Base-by-base conservation (phyloP, 2,888 invertebrate genomes). In the Dendrolimus houi region DNA sequence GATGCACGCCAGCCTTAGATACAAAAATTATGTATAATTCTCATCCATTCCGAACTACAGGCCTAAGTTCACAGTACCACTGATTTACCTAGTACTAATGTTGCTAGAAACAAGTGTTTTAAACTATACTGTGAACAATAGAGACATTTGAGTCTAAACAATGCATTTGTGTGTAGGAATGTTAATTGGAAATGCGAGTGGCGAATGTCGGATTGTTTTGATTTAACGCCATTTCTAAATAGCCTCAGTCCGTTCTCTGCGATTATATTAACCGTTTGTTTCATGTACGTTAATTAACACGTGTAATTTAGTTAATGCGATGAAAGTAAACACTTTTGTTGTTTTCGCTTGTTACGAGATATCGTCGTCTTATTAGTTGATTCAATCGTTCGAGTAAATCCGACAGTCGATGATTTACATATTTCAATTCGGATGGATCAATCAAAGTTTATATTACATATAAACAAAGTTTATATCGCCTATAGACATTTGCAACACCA, bases 161-260 rank as follows among this genome's bases (percentile, higher is more conserved):
- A 77, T 79, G 81, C 83, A 80, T 79, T 29, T 29, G 80, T 75
- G 76, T 79, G 81, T 77, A 83, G 85, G 85, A 81, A 86, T 86
- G 83, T 85, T 87, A 87, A 89, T 86, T 85, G 81, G 88, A 81
- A 86, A 88, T 85, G 81, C 78, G 85, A 88, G 82, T 74, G 69
- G 73, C 67, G 69, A 79, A 74, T 79, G 74, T 71, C 70, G 67
- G 70, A 67, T 68, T 75, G 79, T 79, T 80, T 68, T 77, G 78
- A 77, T 79, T 79, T 74, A 75, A 68, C 74, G 70, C 65, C 70
- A 70, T 75, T 76, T 77, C 80, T 81, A 77, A 14, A 47, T 52
- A 52, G 29, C 52, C n/a, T 54, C 14, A 55, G 47, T 53, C 56
- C 14, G 3, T n/a, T 65, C 10, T 41, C 55, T 47, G 47, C 47